These are phyloP conservation scores for Nannoperca australis DNA, from an alignment of 2,797 vertebrate species.

Conservation along the genomic window DNA sequence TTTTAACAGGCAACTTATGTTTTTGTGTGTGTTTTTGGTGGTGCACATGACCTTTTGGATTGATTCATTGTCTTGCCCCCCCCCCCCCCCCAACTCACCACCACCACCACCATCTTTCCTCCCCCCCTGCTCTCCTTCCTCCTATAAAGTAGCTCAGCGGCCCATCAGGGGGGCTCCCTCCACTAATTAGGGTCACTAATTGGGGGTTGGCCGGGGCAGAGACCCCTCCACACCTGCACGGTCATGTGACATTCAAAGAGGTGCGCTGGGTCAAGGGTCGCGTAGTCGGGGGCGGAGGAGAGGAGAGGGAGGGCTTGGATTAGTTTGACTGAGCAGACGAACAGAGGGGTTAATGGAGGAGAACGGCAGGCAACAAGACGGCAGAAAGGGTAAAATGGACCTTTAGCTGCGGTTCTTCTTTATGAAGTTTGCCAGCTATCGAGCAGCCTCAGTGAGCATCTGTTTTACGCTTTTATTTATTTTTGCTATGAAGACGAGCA, in stretches of 20 bases:
- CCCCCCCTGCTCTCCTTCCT: conserved; percentile 16
- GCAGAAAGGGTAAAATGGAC: conserved; percentile 11
- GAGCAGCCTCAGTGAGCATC: background rate
- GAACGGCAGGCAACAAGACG: background rate
- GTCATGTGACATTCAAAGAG: conserved; percentile 89
- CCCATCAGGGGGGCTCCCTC: conserved; percentile 85
- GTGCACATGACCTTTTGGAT: too few species aligned
- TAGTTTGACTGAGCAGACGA: conserved; percentile 60
- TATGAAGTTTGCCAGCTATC: background rate
- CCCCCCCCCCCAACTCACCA: too few species aligned
- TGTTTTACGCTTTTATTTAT: background rate
- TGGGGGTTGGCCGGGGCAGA: conserved; percentile 84
- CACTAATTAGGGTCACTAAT: conserved; percentile 94
- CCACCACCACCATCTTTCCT: background rate
- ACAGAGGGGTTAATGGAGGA: conserved; percentile 37
- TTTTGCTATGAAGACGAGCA: background rate
- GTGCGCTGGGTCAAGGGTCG: conserved; percentile 84
- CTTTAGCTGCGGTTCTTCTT: background rate
- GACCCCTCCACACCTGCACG: conserved; percentile 94
- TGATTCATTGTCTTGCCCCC: too few species aligned
- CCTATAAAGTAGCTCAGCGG: conserved; percentile 85
- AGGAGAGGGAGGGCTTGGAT: conserved; percentile 51
- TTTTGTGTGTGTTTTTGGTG: too few species aligned
- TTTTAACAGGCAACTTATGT: background rate
- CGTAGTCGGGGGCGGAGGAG: conserved; percentile 28